Evolutionary conservation across 2,888 invertebrate genomes (phyloP), one percentile per base, ranked within the genome.

Genomic region (Alsophila aescularia): DNA sequence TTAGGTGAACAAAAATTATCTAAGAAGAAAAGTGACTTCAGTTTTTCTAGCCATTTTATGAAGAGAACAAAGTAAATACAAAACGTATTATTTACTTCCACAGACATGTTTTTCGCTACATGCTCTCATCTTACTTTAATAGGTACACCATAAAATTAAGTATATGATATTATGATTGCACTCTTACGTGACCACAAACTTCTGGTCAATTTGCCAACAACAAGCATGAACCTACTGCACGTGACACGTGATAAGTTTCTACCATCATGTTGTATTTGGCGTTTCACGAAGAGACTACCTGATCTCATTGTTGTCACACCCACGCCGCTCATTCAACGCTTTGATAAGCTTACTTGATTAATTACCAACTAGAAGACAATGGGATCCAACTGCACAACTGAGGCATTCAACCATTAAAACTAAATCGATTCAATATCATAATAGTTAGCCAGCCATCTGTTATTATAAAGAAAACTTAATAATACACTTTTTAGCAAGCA

Each of bases 331-430:
- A 73, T 76, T 74, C 75, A 72, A 36, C 58, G 70, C 66, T 74
- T 75, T 77, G 74, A 74, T 74, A 74, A 70, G 69, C 67, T 69
- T 56, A 67, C 60, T 70, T 77, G 78, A 81, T 79, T 75, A 81
- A 81, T 81, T 72, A 72, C 67, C 62, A 47, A 62, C 64, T 68
- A 64, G 60, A 58, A 65, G 64, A 73, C 67, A 73, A 77, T 72
- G 64, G 53, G 43, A 56, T 47, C n/a, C 43, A 61, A 49, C 45
- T 57, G 49, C 16, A 37, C 47, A 29, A 31, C 31, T 42, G 18
- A 47, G 27, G 42, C 52, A 52, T 58, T 43, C 40, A 41, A 55
- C 29, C 47, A 59, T 44, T 44, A 47, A 35, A 52, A 41, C 24
- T 40, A 14, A 27, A 36, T 47, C 15, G 29, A 35, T 8, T 2